Percentiles rank a stretch among this genome's conserved stretches.
These are phyloP conservation scores for Carettochelys insculpta DNA, from an alignment of 2,113 vertebrate species.

Conservation along the genomic window DNA sequence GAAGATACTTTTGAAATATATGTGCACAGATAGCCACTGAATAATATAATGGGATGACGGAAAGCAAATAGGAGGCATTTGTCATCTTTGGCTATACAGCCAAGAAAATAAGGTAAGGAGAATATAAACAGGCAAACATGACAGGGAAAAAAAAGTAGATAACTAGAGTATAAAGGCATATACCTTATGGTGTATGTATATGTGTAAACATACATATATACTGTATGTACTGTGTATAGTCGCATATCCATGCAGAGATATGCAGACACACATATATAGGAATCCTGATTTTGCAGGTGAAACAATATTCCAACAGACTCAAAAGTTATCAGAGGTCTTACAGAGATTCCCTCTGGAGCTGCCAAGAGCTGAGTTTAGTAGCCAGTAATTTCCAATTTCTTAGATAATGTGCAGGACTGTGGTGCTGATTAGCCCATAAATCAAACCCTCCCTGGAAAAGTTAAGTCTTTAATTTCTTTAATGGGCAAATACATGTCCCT, in stretches of 20 bases:
- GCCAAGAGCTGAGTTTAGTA: conserved; percentile 65
- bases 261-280: not conserved
- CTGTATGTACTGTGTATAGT: not conserved
- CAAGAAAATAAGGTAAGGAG: conserved; percentile 46
- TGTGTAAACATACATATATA: not conserved
- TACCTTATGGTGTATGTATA: not conserved
- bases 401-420: conserved; percentile 72
- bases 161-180: conserved; percentile 58
- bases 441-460: conserved; percentile 65
- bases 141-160: conserved; percentile 54
- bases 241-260: not conserved
- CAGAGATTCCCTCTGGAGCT: conserved; percentile 75
- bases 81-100: conserved; percentile 55
- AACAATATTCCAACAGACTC: conserved; percentile 57
- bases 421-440: conserved; percentile 75
- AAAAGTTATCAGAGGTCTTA: conserved; percentile 74
- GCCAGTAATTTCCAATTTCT: conserved; percentile 76
- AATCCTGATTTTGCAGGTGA: conserved; percentile 65
- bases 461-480: conserved; percentile 76
- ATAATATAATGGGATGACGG: conserved; percentile 71
- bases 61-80: conserved; percentile 68
- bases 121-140: conserved; percentile 62
- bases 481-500: conserved; percentile 44
- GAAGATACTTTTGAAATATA: conserved; percentile 52
- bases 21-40: conserved; percentile 55